Evolutionary conservation across 2,113 vertebrate species (phyloP).

Genomic region (Passer montanus): DNA sequence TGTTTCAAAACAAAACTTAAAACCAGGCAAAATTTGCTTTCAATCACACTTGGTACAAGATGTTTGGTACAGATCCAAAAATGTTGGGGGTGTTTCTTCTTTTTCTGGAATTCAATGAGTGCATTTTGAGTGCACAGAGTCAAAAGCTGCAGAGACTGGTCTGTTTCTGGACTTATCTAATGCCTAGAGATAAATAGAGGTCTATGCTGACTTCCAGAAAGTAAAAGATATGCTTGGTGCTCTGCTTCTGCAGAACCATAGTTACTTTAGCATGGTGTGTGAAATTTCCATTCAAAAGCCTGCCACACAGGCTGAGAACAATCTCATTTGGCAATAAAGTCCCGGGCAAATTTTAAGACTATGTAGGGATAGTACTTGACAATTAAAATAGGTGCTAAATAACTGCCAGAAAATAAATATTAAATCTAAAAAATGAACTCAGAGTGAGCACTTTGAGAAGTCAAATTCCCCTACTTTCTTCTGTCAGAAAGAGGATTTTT

Average conservation of each 20-base stretch:
- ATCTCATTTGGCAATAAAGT: background rate
- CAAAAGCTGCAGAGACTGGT: background rate
- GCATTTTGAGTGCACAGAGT: background rate
- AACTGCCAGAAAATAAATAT: background rate
- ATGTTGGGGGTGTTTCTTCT: accelerated
- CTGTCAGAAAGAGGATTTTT: background rate
- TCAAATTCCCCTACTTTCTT: background rate
- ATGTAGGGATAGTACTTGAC: background rate
- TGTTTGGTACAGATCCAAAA: background rate
- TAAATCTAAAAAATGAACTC: background rate
- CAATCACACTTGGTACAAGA: background rate
- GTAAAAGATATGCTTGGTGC: background rate
- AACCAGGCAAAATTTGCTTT: background rate
- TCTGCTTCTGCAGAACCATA: background rate
- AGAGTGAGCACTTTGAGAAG: background rate
- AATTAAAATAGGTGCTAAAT: background rate
- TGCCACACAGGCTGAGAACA: background rate
- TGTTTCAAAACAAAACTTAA: background rate
- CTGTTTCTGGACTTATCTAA: background rate
- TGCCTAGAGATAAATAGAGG: background rate
- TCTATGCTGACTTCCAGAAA: background rate
- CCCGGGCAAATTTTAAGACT: background rate
- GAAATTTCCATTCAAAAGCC: background rate
- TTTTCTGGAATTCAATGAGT: background rate
- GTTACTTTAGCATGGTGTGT: background rate